Evolutionary conservation across 2,797 vertebrate species (phyloP).

Genomic region (Propithecus deckenii): DNA sequence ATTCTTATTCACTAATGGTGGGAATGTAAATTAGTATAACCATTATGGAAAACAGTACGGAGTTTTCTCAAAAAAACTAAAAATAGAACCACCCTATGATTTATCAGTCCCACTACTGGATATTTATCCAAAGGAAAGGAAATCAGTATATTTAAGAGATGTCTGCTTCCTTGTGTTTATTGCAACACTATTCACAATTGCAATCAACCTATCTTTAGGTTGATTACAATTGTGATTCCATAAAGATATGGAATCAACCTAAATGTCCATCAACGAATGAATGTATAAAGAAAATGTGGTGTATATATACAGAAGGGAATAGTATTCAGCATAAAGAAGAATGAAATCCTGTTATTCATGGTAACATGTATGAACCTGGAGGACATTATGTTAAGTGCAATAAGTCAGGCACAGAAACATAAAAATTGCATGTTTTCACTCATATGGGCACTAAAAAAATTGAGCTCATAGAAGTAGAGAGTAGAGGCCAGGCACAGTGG

Average conservation of each 20-base stretch:
- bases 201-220: too few species aligned
- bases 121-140: too few species aligned
- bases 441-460: neutral
- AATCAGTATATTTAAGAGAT: too few species aligned
- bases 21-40: too few species aligned
- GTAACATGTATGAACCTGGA: neutral
- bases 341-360: neutral
- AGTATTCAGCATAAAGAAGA: neutral
- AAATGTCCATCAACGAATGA: neutral
- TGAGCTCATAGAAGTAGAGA: neutral
- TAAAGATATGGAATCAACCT: neutral
- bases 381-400: neutral
- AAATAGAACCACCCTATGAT: too few species aligned
- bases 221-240: too few species aligned
- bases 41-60: too few species aligned
- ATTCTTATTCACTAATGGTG: too few species aligned
- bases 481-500: neutral
- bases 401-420: neutral
- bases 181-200: too few species aligned
- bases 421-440: neutral
- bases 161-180: too few species aligned
- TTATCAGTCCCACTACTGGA: too few species aligned
- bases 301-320: neutral
- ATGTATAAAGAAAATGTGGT: neutral
- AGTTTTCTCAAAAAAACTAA: too few species aligned